A percentile compares a stretch with the other conserved stretches of the same genome.
These are phyloP conservation scores for Scarus forsteni DNA, from an alignment of 2,797 vertebrate species.

Conservation along the genomic window DNA sequence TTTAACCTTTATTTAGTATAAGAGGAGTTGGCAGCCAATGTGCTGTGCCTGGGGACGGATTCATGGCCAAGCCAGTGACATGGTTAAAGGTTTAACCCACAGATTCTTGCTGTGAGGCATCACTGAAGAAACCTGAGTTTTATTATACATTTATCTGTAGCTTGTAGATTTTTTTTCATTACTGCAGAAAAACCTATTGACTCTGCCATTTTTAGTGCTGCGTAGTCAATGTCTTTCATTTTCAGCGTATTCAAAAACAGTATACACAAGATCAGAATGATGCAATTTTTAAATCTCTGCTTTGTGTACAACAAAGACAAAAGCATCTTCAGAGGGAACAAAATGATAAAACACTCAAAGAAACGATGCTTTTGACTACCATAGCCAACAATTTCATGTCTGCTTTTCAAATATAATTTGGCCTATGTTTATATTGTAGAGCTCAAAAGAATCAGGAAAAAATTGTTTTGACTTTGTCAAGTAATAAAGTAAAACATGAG, in stretches of 20 bases:
- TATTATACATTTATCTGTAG: constrained; percentile 4
- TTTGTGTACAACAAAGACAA: constrained; percentile 18
- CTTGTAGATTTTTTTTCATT: constrained; percentile 39
- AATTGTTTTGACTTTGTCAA: no score
- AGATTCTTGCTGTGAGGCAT: background rate
- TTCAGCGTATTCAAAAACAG: constrained; percentile 40
- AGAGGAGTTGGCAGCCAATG: background rate
- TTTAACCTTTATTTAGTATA: background rate
- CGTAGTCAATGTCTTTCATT: constrained; percentile 39
- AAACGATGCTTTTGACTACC: background rate
- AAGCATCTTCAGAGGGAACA: constrained; percentile 15
- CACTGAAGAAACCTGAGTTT: background rate
- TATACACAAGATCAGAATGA: constrained; percentile 29
- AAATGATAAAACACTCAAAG: constrained; percentile 9
- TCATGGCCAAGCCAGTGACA: background rate
- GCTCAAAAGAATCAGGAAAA: no score
- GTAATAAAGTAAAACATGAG: no score
- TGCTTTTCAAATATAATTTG: background rate
- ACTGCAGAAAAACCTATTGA: constrained; percentile 49
- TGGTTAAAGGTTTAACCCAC: background rate
- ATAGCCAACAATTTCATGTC: background rate
- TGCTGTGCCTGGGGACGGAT: background rate
- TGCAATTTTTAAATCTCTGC: constrained; percentile 45
- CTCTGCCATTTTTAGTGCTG: constrained; percentile 23
- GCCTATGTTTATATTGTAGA: no score